phyloP scores from a whole-genome alignment of 2,888 invertebrate species.

The Electrophaes corylata region DNA sequence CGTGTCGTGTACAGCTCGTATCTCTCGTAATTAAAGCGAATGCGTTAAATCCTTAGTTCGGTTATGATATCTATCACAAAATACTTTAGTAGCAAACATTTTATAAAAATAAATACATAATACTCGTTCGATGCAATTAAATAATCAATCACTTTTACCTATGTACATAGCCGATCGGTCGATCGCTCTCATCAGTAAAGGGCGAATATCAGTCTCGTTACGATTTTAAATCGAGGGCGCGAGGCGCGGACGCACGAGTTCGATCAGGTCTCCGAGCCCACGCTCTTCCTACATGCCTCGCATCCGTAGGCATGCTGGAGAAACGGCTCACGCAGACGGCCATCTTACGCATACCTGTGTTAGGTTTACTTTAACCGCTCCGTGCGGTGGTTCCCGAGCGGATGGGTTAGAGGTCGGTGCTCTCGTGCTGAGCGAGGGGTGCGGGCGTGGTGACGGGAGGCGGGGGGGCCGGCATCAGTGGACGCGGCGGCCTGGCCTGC shows the following conservation, averaged over 20 bases:
- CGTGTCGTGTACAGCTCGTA: slow-evolving; percentile 33
- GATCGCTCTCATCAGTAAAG: slow-evolving; percentile 35
- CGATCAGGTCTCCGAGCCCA: slow-evolving; percentile 9
- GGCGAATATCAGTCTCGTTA: slow-evolving; percentile 58
- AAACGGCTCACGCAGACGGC: background rate
- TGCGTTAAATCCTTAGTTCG: slow-evolving; percentile 30
- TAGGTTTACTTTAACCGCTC: background rate
- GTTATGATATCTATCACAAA: slow-evolving; percentile 49
- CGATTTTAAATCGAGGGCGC: slow-evolving; percentile 38
- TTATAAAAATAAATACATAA: slow-evolving; percentile 74
- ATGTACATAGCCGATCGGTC: slow-evolving; percentile 41
- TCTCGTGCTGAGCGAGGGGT: slow-evolving; percentile 52
- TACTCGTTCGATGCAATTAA: slow-evolving; percentile 63
- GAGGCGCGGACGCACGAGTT: slow-evolving; percentile 19
- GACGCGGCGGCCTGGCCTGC: slow-evolving; percentile 64
- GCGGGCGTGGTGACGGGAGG: slow-evolving; percentile 52
- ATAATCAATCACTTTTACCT: slow-evolving; percentile 38
- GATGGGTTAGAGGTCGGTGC: slow-evolving; percentile 44
- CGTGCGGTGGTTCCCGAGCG: background rate
- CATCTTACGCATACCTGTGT: background rate
- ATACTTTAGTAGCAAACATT: slow-evolving; percentile 51
- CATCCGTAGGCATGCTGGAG: background rate
- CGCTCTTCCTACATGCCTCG: slow-evolving; percentile 3
- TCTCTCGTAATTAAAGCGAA: slow-evolving; percentile 34
- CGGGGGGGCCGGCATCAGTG: slow-evolving; percentile 65